phyloP scores from a whole-genome alignment of 1,140 invertebrate species.

The Trachelipus rathkii region DNA sequence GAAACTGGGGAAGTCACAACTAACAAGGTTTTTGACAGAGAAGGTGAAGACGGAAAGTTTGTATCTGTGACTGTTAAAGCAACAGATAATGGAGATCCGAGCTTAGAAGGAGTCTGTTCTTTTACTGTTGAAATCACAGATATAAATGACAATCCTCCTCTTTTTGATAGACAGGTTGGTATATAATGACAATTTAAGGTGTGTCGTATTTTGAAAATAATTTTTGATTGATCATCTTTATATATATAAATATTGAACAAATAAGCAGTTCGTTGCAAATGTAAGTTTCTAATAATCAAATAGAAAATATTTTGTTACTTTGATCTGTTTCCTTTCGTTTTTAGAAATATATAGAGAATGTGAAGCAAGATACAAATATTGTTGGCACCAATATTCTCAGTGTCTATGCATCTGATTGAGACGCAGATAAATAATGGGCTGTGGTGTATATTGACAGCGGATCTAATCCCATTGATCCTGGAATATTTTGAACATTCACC shows the following conservation, averaged over 20 bases:
- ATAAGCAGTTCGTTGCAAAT: too few species aligned
- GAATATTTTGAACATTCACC: slow-evolving; percentile 93
- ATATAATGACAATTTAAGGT: slow-evolving; percentile 59
- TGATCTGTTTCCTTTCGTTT: slow-evolving; percentile 16
- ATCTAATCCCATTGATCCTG: slow-evolving; percentile 74
- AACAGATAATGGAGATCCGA: slow-evolving; percentile 92
- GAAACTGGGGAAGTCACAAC: slow-evolving; percentile 89
- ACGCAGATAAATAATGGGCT: slow-evolving; percentile 88
- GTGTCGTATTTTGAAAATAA: too few species aligned
- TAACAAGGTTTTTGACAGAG: slow-evolving; percentile 65
- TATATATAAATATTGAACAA: too few species aligned
- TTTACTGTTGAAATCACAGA: slow-evolving; percentile 95
- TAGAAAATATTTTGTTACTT: too few species aligned
- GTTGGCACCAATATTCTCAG: slow-evolving; percentile 89
- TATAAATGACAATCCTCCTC: slow-evolving; percentile 85
- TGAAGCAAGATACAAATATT: slow-evolving; percentile 93
- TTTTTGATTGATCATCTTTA: too few species aligned
- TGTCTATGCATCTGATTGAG: slow-evolving; percentile 90
- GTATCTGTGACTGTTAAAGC: slow-evolving; percentile 93
- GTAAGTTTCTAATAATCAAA: too few species aligned
- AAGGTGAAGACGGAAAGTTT: slow-evolving; percentile 89
- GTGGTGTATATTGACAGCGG: slow-evolving; percentile 69
- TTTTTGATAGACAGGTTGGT: slow-evolving; percentile 87
- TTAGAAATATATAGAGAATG: slow-evolving; percentile 63
- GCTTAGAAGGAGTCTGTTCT: slow-evolving; percentile 87